Percentiles rank a stretch among this genome's conserved stretches.
Evolutionary conservation across 1,140 invertebrate genomes (phyloP).

Genomic region (Telenomus remus): DNA sequence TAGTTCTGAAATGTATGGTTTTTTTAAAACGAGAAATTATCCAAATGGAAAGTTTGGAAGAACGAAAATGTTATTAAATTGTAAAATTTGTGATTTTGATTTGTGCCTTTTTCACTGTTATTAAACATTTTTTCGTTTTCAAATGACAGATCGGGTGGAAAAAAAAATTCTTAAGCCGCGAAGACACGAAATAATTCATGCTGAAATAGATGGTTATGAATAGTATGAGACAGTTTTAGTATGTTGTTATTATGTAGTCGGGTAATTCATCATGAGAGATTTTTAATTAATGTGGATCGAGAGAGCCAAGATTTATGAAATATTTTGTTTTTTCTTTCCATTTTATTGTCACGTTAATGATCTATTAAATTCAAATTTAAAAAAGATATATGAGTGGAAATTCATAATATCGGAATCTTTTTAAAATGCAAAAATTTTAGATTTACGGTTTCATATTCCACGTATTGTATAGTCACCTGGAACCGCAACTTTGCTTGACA

Average conservation of each 20-base stretch:
- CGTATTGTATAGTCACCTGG: conserved; percentile 5
- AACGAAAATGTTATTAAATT: too few relatives aligned
- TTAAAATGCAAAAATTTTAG: conserved; percentile 21
- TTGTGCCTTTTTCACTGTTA: background rate
- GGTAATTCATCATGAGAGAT: conserved; percentile 27
- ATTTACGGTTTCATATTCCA: conserved; percentile 15
- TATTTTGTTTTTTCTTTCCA: conserved; percentile 17
- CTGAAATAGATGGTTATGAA: conserved; percentile 11
- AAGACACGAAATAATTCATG: conserved; percentile 34
- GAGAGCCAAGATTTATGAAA: conserved; percentile 33
- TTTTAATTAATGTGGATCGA: conserved; percentile 42
- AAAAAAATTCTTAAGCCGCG: conserved; percentile 23
- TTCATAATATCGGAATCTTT: conserved; percentile 17
- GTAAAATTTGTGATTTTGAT: too few relatives aligned
- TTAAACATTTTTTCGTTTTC: conserved; percentile 28
- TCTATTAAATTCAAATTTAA: conserved; percentile 50
- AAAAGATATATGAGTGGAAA: conserved; percentile 27
- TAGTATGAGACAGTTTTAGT: conserved; percentile 33
- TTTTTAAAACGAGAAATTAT: too few relatives aligned
- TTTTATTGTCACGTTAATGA: conserved; percentile 40
- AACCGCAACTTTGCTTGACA: background rate
- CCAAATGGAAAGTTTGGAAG: too few relatives aligned
- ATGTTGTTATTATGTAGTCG: conserved; percentile 20
- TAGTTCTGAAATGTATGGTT: too few relatives aligned
- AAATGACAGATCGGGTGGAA: conserved; percentile 12